phyloP scores from a whole-genome alignment of 2,113 vertebrate genomes.

The Chinchilla lanigera region DNA sequence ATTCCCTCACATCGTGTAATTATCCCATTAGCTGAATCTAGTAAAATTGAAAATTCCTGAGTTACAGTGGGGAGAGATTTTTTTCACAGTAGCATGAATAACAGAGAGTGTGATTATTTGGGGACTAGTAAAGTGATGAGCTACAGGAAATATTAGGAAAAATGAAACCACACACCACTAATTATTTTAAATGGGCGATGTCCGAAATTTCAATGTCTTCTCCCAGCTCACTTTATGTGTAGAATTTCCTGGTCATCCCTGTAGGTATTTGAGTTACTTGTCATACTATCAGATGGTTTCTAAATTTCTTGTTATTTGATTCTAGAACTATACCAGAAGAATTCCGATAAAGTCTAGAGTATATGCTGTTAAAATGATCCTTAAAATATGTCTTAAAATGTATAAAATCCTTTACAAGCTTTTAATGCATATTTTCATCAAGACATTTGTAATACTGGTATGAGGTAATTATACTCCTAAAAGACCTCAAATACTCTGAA shows the following conservation, averaged over 20 bases:
- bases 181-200: background rate
- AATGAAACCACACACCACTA: background rate
- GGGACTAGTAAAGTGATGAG: background rate
- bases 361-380: background rate
- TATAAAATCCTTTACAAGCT: constrained; percentile 26
- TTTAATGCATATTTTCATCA: constrained; percentile 51
- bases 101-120: background rate
- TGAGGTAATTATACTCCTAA: constrained; percentile 32
- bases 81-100: background rate
- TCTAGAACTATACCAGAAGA: background rate
- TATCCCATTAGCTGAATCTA: background rate
- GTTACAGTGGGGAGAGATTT: background rate
- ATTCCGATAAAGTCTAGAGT: background rate
- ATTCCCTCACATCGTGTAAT: background rate
- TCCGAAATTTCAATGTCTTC: background rate
- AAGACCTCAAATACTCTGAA: constrained; percentile 23
- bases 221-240: rapidly evolving
- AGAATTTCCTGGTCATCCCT: background rate
- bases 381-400: background rate
- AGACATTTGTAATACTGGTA: constrained; percentile 45
- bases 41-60: background rate
- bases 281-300: background rate
- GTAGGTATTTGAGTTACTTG: background rate
- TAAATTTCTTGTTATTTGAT: background rate
- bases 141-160: background rate